These are phyloP conservation scores for Augochlorella aurata DNA, from an alignment of 2,888 invertebrate genomes.

Conservation along the genomic window DNA sequence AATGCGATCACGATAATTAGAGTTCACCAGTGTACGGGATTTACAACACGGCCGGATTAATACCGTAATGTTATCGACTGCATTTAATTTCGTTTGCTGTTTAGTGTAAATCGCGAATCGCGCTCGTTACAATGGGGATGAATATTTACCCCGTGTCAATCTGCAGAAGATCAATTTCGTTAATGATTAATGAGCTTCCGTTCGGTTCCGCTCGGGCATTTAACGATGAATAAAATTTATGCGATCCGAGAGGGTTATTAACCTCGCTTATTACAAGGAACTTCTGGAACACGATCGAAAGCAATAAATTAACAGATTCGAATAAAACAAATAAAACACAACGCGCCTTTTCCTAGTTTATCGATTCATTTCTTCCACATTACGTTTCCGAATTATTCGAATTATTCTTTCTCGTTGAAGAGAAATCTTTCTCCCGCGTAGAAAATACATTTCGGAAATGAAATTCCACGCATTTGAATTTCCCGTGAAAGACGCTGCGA, in stretches of 20 bases:
- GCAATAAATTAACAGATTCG: too few relatives aligned
- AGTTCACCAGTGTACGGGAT: not conserved
- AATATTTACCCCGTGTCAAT: slow-evolving; percentile 1
- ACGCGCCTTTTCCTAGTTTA: too few relatives aligned
- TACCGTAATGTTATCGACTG: not conserved
- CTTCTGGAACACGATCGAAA: too few relatives aligned
- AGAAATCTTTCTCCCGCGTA: too few relatives aligned
- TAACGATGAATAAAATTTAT: not conserved
- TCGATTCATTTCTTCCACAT: too few relatives aligned
- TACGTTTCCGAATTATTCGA: too few relatives aligned
- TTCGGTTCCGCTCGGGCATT: not conserved
- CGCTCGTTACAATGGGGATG: slow-evolving; percentile 1
- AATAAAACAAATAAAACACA: too few relatives aligned
- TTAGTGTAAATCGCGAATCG: not conserved
- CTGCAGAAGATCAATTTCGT: not conserved
- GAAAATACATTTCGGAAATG: too few relatives aligned
- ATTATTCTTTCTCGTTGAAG: too few relatives aligned
- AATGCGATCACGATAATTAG: not conserved
- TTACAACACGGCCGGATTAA: not conserved
- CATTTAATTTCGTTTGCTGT: not conserved
- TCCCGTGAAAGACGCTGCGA: too few relatives aligned
- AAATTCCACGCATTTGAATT: too few relatives aligned
- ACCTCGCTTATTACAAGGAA: not conserved
- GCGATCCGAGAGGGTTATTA: not conserved
- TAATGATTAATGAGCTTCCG: not conserved